Evolutionary conservation across 2,113 vertebrate species (phyloP).

Genomic region (Empidonax alnorum): DNA sequence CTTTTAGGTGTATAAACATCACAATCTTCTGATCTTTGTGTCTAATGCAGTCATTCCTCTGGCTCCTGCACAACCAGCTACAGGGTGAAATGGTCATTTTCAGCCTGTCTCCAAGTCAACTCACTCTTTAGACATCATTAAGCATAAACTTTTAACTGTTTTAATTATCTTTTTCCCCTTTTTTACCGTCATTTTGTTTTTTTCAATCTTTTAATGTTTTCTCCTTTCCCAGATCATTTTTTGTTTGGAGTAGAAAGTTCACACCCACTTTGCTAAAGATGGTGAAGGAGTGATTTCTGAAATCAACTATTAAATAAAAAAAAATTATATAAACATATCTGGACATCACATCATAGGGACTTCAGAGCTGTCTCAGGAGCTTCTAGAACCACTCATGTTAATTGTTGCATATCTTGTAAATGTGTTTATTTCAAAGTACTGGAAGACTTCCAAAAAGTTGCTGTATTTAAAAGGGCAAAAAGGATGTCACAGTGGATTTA

Average conservation of each 20-base stretch:
- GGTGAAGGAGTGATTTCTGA: slow-evolving; percentile 18
- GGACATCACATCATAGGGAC: not conserved
- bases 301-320: slow-evolving; percentile 27
- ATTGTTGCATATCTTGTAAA: slow-evolving; percentile 43
- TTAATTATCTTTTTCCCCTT: not conserved
- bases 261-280: slow-evolving; percentile 22
- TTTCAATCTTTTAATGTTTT: not conserved
- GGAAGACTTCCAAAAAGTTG: slow-evolving; percentile 46
- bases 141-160: not conserved
- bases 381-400: slow-evolving; percentile 45
- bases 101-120: not conserved
- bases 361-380: slow-evolving; percentile 24
- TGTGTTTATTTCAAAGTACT: slow-evolving; percentile 45
- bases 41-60: not conserved
- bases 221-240: not conserved
- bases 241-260: slow-evolving; percentile 28
- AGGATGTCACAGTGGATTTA: slow-evolving; percentile 1
- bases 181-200: not conserved
- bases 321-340: slow-evolving; percentile 35
- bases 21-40: not conserved
- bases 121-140: not conserved
- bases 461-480: slow-evolving; percentile 14
- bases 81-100: not conserved
- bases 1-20: not conserved
- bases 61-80: not conserved